phyloP scores from a whole-genome alignment of 1,140 invertebrate genomes.

The Propsilocerus akamusi region DNA sequence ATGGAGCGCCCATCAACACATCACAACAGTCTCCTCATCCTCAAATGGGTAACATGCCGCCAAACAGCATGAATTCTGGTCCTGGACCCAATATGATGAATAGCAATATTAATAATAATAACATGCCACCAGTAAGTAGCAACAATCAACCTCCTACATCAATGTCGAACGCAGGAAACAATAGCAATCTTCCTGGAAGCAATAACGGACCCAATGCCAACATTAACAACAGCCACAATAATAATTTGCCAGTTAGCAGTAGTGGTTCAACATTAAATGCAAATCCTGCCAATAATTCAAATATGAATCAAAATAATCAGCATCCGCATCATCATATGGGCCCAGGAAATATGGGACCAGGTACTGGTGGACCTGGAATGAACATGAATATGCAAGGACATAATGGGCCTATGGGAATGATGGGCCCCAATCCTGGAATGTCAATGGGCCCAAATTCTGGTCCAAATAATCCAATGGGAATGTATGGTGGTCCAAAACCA shows the following conservation, averaged over 20 bases:
- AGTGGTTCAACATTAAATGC: too few species aligned
- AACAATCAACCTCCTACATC: neutral
- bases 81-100: neutral
- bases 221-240: neutral
- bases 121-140: neutral
- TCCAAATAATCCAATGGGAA: constrained; percentile 4
- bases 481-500: constrained; percentile 23
- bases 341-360: constrained; percentile 13
- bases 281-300: neutral
- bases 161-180: neutral
- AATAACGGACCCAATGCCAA: constrained; percentile 3
- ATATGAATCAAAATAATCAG: constrained; percentile 2
- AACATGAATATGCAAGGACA: constrained; percentile 22
- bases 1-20: too few species aligned
- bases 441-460: constrained; percentile 6
- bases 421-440: neutral
- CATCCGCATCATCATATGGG: neutral
- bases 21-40: constrained; percentile 11
- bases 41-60: constrained; percentile 27
- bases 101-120: neutral
- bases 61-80: neutral
- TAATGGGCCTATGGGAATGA: constrained; percentile 10
- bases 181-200: neutral
- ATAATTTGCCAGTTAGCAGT: too few species aligned
- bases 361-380: constrained; percentile 10